Evolutionary conservation across 2,797 vertebrate species (phyloP).

Genomic region (Dipus sagitta): DNA sequence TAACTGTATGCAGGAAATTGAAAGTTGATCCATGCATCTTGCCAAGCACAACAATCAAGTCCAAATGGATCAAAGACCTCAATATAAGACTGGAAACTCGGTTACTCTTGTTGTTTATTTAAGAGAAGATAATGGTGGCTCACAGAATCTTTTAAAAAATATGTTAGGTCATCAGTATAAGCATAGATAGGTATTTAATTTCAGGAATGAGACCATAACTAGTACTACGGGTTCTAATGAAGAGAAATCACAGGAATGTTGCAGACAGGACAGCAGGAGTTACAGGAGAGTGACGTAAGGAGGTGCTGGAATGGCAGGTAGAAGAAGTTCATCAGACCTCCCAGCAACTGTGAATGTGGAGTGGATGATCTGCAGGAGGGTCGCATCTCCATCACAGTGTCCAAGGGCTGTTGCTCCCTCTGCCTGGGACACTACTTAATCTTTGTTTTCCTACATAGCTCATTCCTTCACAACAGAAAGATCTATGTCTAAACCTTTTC

Average conservation of each 20-base stretch:
- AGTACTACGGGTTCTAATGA: background rate
- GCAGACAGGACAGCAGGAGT: background rate
- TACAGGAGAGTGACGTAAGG: background rate
- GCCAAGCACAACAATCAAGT: no score
- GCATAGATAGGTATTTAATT: background rate
- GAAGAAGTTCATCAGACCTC: no score
- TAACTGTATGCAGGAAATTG: no score
- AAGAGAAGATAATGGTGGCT: background rate
- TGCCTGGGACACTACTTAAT: background rate
- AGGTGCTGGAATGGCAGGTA: background rate
- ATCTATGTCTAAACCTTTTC: background rate
- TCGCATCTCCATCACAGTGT: background rate
- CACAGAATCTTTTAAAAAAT: background rate
- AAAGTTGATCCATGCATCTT: no score
- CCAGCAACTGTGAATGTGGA: background rate
- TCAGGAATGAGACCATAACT: background rate
- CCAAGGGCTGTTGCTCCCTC: no score
- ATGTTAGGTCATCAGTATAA: background rate
- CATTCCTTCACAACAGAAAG: background rate
- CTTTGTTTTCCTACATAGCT: background rate
- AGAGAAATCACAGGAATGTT: background rate
- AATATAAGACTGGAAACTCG: no score
- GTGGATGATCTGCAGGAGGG: no score
- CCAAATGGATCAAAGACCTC: no score
- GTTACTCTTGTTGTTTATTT: background rate